phyloP scores from a whole-genome alignment of 2,113 vertebrate species.

The Clarias batrachus region DNA sequence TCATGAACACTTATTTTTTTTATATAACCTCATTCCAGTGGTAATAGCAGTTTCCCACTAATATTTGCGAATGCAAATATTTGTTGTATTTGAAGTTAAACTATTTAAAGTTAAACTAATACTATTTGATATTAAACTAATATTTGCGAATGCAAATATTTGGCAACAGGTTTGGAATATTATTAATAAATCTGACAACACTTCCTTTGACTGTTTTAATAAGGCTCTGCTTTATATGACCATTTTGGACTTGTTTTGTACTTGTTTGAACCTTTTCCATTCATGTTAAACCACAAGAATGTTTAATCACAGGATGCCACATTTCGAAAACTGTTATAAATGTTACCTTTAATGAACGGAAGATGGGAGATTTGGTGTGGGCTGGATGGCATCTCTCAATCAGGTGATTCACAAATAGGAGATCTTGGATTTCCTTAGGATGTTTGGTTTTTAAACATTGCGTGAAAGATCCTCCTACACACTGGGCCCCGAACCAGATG shows the following conservation, averaged over 20 bases:
- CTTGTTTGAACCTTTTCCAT: neutral
- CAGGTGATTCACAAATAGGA: neutral
- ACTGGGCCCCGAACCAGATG: neutral
- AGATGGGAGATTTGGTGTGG: neutral
- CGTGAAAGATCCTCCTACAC: neutral
- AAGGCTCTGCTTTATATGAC: neutral
- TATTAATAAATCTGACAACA: neutral
- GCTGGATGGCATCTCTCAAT: neutral
- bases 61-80: neutral
- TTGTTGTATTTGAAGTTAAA: too few species aligned
- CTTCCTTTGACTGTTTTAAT: neutral
- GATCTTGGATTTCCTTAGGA: neutral
- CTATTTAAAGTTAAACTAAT: too few species aligned
- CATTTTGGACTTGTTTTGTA: neutral
- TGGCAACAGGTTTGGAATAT: neutral
- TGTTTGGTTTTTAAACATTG: neutral
- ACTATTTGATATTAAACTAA: too few species aligned
- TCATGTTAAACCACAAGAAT: neutral
- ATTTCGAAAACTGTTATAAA: neutral
- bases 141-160: neutral
- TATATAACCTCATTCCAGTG: neutral
- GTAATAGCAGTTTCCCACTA: neutral
- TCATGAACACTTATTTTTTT: too few species aligned
- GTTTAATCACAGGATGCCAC: neutral
- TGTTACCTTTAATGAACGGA: neutral